A percentile compares a stretch with the other conserved stretches of the same genome.
phyloP scores from a whole-genome alignment of 2,113 vertebrate genomes.

The Epinephelus fuscoguttatus region DNA sequence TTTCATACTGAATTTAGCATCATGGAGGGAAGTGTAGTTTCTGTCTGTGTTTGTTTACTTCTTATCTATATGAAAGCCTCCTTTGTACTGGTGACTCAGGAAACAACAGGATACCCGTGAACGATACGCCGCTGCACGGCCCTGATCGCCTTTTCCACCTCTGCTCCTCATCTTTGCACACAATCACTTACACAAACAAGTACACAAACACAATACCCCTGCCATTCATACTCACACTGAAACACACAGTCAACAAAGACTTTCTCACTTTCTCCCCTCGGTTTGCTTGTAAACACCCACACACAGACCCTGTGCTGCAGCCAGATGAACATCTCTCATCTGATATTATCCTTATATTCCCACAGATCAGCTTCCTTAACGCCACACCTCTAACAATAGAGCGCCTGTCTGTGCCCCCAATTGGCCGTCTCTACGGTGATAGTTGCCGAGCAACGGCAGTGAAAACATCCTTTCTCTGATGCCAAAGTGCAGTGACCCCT shows the following conservation, averaged over 20 bases:
- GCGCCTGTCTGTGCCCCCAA: conserved; percentile 35
- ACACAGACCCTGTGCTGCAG: conserved; percentile 9
- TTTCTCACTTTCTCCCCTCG: conserved; percentile 5
- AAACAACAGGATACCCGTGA: conserved; percentile 24
- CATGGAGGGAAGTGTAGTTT: conserved; percentile 6
- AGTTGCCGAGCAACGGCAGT: conserved; percentile 41
- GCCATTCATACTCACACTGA: not conserved
- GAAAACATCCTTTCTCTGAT: conserved; percentile 52
- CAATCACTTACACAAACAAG: conserved; percentile 39
- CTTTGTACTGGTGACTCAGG: conserved; percentile 33
- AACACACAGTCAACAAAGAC: conserved; percentile 27
- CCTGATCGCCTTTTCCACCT: conserved; percentile 40
- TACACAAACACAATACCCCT: not conserved
- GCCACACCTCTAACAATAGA: conserved; percentile 61
- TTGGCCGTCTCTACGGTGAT: conserved; percentile 21
- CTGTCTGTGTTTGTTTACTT: conserved; percentile 39
- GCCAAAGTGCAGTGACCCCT: conserved; percentile 38
- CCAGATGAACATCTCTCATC: conserved; percentile 58
- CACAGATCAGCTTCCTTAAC: conserved; percentile 62
- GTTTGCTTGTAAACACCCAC: conserved; percentile 21
- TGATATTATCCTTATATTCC: conserved; percentile 46
- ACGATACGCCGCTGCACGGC: conserved; percentile 19
- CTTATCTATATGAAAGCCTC: conserved; percentile 42
- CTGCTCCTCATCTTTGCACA: conserved; percentile 37
- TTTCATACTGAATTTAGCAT: not conserved